phyloP scores from a whole-genome alignment of 2,888 invertebrate genomes.

The Laspeyria flexula region DNA sequence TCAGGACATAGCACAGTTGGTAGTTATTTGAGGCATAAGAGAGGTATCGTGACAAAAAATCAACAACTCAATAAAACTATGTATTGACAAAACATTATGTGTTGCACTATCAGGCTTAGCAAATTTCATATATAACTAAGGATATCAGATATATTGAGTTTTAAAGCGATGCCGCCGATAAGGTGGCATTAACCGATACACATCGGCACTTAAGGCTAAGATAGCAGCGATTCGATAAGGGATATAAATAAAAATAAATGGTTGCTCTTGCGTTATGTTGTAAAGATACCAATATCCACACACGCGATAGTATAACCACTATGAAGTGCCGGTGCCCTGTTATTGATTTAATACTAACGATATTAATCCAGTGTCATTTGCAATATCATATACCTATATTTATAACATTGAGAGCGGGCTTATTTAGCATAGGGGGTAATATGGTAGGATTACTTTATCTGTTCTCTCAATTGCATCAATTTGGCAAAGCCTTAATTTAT shows the following conservation, averaged over 20 bases:
- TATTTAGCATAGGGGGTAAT: conserved; percentile 15
- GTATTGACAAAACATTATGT: conserved; percentile 24
- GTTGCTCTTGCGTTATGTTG: conserved; percentile 68
- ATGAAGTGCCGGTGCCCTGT: conserved; percentile 61
- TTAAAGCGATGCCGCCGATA: conserved; percentile 72
- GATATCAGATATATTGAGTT: conserved; percentile 61
- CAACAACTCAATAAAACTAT: neutral
- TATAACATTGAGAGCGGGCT: conserved; percentile 34
- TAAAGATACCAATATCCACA: conserved; percentile 75
- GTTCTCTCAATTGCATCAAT: conserved; percentile 9
- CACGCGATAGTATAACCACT: conserved; percentile 46
- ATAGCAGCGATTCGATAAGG: conserved; percentile 68
- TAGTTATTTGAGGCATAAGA: too few relatives aligned
- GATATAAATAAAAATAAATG: conserved; percentile 81
- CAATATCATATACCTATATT: conserved; percentile 38
- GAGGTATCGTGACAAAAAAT: too few relatives aligned
- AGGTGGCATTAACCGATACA: conserved; percentile 73
- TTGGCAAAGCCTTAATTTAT: neutral
- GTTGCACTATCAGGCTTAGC: conserved; percentile 47
- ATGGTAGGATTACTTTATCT: conserved; percentile 19
- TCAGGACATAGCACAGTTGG: too few relatives aligned
- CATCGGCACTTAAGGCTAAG: conserved; percentile 76
- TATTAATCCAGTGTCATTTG: conserved; percentile 55
- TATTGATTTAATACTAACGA: conserved; percentile 57
- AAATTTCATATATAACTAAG: conserved; percentile 60